These are phyloP conservation scores for Scaptomyza pallida DNA, from an alignment of 1,140 invertebrate genomes.

Conservation along the genomic window DNA sequence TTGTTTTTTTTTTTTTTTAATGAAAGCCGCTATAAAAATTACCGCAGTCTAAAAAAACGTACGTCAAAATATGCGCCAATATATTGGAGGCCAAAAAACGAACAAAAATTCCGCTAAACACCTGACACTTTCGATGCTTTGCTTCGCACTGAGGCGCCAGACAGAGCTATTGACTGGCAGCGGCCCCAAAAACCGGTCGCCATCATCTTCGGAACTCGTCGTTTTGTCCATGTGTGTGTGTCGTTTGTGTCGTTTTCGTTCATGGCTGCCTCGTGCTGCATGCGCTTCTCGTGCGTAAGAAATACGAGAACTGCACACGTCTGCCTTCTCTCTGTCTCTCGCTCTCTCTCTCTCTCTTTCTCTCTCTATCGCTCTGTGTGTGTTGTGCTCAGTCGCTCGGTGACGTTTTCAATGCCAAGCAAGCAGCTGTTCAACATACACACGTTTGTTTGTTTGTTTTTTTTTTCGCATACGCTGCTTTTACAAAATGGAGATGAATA, in stretches of 20 bases:
- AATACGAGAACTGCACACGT: constrained; percentile 48
- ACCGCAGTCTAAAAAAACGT: constrained; percentile 33
- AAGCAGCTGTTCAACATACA: constrained; percentile 63
- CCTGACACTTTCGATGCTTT: constrained; percentile 64
- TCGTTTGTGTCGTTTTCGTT: constrained; percentile 17
- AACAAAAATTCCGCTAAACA: constrained; percentile 43
- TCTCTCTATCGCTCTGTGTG: not conserved
- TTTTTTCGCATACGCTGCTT: constrained; percentile 7
- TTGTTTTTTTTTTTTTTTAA: constrained; percentile 14
- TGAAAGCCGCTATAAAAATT: constrained; percentile 20
- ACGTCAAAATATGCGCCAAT: constrained; percentile 59
- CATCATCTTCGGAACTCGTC: constrained; percentile 11
- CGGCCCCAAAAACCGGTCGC: constrained; percentile 44
- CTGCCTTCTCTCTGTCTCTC: constrained; percentile 2
- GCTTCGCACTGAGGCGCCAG: constrained; percentile 64
- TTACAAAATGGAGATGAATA: not conserved
- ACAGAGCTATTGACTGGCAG: constrained; percentile 61
- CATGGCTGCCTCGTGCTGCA: constrained; percentile 12
- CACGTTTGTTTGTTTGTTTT: constrained; percentile 29
- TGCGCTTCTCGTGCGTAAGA: constrained; percentile 30
- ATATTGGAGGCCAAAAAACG: constrained; percentile 28
- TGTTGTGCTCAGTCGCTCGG: constrained; percentile 11
- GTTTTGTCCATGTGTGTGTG: constrained; percentile 9
- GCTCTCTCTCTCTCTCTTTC: not conserved
- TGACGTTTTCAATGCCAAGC: constrained; percentile 74